Evolutionary conservation across 2,888 invertebrate species (phyloP).

Genomic region (Tiliacea citrago): DNA sequence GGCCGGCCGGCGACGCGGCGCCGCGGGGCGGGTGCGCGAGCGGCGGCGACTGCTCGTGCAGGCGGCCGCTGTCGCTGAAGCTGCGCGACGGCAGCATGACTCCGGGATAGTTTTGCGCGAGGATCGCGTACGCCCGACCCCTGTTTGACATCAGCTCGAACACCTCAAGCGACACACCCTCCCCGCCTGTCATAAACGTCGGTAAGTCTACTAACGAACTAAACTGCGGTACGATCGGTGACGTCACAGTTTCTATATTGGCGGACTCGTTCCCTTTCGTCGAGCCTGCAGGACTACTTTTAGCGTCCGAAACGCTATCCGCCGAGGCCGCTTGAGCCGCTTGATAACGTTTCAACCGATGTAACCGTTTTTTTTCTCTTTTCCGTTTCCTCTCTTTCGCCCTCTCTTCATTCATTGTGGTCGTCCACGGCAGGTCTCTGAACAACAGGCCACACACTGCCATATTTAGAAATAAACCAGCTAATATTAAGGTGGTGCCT

Average conservation of each 20-base stretch:
- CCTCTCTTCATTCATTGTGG: slow-evolving; percentile 91
- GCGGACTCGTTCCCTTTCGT: slow-evolving; percentile 81
- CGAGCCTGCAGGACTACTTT: slow-evolving; percentile 92
- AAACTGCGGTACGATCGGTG: slow-evolving; percentile 90
- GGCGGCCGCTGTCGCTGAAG: slow-evolving; percentile 92
- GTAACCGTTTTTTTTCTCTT: slow-evolving; percentile 89
- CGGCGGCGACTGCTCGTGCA: slow-evolving; percentile 85
- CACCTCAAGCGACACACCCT: slow-evolving; percentile 94
- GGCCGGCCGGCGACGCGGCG: slow-evolving; percentile 68
- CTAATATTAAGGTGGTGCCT: slow-evolving; percentile 95
- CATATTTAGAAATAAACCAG: slow-evolving; percentile 95
- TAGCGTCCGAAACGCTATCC: slow-evolving; percentile 93
- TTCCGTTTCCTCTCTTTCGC: slow-evolving; percentile 92
- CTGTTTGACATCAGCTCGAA: slow-evolving; percentile 93
- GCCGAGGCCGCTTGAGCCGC: slow-evolving; percentile 89
- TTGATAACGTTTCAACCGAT: slow-evolving; percentile 83
- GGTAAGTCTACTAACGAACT: slow-evolving; percentile 96
- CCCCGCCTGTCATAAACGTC: slow-evolving; percentile 95
- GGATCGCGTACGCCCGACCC: slow-evolving; percentile 93
- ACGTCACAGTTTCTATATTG: slow-evolving; percentile 82
- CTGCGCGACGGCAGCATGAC: slow-evolving; percentile 93
- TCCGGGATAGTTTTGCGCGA: slow-evolving; percentile 94
- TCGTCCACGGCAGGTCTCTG: slow-evolving; percentile 92
- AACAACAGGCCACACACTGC: slow-evolving; percentile 95
- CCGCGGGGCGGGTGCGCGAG: slow-evolving; percentile 73